These are phyloP conservation scores for Chondrilla cf. caribensis DNA, from an alignment of 37 sponge, comb jelly and placozoan species.

Conservation along the genomic window DNA sequence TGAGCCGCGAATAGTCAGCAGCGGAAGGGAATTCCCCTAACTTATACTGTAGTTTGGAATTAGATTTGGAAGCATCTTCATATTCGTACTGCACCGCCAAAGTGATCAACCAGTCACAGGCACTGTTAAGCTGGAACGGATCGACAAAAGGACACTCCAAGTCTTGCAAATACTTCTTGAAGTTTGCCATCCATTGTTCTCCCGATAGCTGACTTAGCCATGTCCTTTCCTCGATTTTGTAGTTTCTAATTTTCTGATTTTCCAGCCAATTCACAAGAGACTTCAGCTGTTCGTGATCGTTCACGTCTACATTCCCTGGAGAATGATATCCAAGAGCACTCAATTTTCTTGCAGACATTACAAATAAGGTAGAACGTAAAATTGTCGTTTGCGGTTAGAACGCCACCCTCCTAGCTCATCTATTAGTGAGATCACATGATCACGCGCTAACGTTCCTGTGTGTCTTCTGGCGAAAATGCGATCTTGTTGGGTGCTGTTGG, in stretches of 20 bases:
- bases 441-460: too few relatives aligned
- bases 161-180: constrained; percentile 72
- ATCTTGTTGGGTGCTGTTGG: too few relatives aligned
- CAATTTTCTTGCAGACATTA: constrained; percentile 67
- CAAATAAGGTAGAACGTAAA: too few relatives aligned
- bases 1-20: constrained; percentile 20
- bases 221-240: constrained; percentile 71
- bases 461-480: too few relatives aligned
- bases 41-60: constrained; percentile 20
- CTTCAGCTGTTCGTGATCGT: constrained; percentile 56
- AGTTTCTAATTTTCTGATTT: constrained; percentile 89
- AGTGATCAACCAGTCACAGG: constrained; percentile 83
- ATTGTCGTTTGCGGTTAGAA: too few relatives aligned
- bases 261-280: constrained; percentile 91
- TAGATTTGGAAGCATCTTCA: constrained; percentile 32
- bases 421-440: too few relatives aligned
- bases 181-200: constrained; percentile 48
- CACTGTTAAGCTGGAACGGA: constrained; percentile 28
- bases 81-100: constrained; percentile 84
- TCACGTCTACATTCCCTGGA: constrained; percentile 34
- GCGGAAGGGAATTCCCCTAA: background rate
- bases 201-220: constrained; percentile 41
- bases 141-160: constrained; percentile 76
- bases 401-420: too few relatives aligned
- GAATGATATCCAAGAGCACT: constrained; percentile 67